Conservation (phyloP, 2,888 invertebrate species). For the Drosophila rubida region DNA sequence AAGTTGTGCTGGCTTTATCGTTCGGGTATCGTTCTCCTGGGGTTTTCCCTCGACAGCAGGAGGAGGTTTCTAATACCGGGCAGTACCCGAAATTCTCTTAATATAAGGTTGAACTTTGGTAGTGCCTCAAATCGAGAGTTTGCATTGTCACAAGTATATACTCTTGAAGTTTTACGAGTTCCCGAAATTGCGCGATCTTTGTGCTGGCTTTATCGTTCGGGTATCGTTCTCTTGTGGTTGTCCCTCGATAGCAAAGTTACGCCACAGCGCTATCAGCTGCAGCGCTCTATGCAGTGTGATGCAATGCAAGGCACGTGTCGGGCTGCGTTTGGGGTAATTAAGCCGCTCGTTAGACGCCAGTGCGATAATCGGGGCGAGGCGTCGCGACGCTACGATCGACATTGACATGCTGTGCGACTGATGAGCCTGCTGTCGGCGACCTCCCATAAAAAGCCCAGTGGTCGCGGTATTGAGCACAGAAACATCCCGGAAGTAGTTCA, state of each 20-base stretch:
- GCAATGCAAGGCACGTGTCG: constrained; percentile 28
- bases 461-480: not conserved
- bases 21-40: too few relatives aligned
- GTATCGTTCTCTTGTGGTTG: too few relatives aligned
- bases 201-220: too few relatives aligned
- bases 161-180: too few relatives aligned
- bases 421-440: not conserved
- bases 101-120: too few relatives aligned
- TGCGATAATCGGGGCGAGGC: constrained; percentile 29
- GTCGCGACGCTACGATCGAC: constrained; percentile 1
- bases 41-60: too few relatives aligned
- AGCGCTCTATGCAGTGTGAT: constrained; percentile 2
- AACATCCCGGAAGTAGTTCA: not conserved
- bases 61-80: too few relatives aligned
- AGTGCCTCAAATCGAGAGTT: too few relatives aligned
- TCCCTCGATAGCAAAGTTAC: not conserved
- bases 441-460: constrained; percentile 41
- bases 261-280: not conserved
- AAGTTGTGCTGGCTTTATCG: too few relatives aligned
- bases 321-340: constrained; percentile 39
- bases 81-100: too few relatives aligned
- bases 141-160: too few relatives aligned
- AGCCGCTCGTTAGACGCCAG: constrained; percentile 37
- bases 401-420: constrained; percentile 42
- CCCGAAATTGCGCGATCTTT: too few relatives aligned